Conservation (phyloP, 2,113 vertebrate genomes). For the Ciconia stormi region DNA sequence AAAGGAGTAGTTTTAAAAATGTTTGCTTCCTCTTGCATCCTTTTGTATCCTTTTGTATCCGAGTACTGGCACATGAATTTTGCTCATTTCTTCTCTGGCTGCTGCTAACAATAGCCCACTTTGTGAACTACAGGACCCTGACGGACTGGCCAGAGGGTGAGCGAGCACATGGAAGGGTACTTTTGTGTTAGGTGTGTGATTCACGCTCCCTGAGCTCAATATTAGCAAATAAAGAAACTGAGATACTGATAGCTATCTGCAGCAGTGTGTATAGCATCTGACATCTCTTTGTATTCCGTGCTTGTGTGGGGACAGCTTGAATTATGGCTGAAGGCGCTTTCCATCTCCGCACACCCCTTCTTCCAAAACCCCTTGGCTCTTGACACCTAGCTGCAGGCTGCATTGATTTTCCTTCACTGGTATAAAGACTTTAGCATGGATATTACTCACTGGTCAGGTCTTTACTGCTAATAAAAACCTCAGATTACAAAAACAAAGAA, state of each 20-base stretch:
- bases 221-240: neutral
- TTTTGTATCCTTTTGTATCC: neutral
- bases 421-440: conserved; percentile 59
- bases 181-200: neutral
- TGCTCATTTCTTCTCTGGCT: neutral
- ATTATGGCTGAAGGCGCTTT: conserved; percentile 12
- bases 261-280: neutral
- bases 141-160: neutral
- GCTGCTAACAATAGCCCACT: neutral
- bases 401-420: conserved; percentile 72
- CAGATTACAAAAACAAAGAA: neutral
- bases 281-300: neutral
- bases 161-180: neutral
- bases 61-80: neutral
- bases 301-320: conserved; percentile 37
- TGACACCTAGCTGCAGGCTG: conserved; percentile 51
- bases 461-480: conserved; percentile 54
- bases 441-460: conserved; percentile 61
- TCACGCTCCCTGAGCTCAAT: neutral
- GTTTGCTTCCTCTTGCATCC: neutral
- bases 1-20: neutral
- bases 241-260: neutral
- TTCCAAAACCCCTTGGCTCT: neutral
- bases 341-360: neutral
- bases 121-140: neutral